Evolutionary conservation across 2,888 invertebrate genomes (phyloP).

Genomic region (Diplazon laetatorius): DNA sequence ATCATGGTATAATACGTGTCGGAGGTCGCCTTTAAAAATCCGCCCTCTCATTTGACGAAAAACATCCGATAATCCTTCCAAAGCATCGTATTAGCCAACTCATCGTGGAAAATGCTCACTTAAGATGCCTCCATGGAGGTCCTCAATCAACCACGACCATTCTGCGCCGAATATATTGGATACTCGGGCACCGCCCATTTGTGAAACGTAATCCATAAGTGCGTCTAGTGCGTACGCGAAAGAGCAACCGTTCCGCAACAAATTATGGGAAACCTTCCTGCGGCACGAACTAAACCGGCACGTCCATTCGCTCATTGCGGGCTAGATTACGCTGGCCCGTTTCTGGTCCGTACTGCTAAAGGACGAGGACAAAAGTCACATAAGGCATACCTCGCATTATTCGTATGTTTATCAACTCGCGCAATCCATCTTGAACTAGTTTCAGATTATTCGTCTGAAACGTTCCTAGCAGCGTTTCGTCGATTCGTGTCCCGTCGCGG

Average conservation of each 20-base stretch:
- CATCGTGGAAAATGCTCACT: slow-evolving; percentile 41
- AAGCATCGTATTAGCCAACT: neutral
- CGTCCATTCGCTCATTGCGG: slow-evolving; percentile 55
- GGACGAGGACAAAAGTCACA: slow-evolving; percentile 63
- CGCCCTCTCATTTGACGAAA: slow-evolving; percentile 16
- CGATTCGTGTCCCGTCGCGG: no score
- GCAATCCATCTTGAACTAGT: no score
- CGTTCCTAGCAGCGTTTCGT: no score
- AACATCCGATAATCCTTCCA: neutral
- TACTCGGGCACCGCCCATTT: slow-evolving; percentile 33
- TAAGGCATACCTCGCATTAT: no score
- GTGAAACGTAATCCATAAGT: slow-evolving; percentile 46
- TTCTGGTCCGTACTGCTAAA: neutral
- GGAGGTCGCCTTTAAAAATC: slow-evolving; percentile 33
- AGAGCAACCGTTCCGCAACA: slow-evolving; percentile 44
- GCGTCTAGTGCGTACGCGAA: slow-evolving; percentile 44
- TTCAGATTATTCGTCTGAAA: no score
- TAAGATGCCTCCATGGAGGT: neutral
- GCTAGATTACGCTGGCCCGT: slow-evolving; percentile 67
- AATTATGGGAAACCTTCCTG: slow-evolving; percentile 69
- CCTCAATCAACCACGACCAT: slow-evolving; percentile 43
- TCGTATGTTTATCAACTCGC: no score
- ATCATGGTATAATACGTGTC: slow-evolving; percentile 8
- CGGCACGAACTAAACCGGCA: slow-evolving; percentile 16
- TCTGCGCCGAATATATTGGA: slow-evolving; percentile 52